These are phyloP conservation scores for Achlya flavicornis DNA, from an alignment of 2,888 invertebrate species.

Conservation along the genomic window DNA sequence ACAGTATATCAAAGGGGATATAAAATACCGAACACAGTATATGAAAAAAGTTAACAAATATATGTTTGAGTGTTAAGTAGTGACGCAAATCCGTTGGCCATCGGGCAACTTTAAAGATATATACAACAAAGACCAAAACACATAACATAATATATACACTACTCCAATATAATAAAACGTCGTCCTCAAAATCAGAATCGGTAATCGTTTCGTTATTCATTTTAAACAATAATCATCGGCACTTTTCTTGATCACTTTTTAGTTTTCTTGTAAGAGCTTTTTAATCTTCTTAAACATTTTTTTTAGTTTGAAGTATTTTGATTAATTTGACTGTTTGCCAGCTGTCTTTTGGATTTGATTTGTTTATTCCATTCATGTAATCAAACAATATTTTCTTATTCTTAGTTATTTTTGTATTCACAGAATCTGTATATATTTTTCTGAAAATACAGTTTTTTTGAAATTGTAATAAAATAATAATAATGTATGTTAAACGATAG, in stretches of 20 bases:
- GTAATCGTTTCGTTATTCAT: neutral
- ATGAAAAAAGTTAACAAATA: conserved; percentile 14
- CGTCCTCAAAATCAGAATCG: neutral
- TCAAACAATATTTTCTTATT: no score
- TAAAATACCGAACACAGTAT: neutral
- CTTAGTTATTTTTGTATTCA: no score
- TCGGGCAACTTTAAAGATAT: neutral
- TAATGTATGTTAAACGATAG: neutral
- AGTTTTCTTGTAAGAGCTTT: no score
- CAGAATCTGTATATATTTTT: no score
- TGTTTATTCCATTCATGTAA: no score
- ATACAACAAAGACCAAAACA: neutral
- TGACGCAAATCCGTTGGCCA: conserved; percentile 25
- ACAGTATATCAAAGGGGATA: neutral
- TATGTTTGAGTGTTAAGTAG: conserved; percentile 28
- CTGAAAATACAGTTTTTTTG: no score
- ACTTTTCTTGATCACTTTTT: neutral
- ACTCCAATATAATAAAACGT: neutral
- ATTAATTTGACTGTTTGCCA: no score
- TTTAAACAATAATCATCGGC: neutral
- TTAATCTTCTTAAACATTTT: no score
- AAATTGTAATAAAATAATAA: no score
- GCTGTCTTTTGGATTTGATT: no score
- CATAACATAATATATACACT: neutral
- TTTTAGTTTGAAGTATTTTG: no score